These are phyloP conservation scores for Acropternis orthonyx DNA, from an alignment of 2,797 vertebrate species.

Conservation along the genomic window DNA sequence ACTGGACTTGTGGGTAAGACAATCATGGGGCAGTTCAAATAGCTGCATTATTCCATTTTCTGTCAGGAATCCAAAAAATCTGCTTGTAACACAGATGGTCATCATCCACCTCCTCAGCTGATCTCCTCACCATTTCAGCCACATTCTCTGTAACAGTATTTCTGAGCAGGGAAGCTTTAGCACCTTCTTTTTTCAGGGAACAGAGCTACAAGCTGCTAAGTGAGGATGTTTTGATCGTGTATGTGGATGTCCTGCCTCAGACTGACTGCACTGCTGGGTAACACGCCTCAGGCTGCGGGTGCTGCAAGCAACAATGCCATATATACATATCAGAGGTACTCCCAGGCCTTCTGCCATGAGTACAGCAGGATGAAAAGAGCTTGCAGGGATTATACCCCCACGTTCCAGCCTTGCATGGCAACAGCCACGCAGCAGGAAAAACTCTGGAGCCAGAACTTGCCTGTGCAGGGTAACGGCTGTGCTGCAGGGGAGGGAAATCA, in stretches of 20 bases:
- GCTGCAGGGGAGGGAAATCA: neutral
- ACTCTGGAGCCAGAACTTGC: neutral
- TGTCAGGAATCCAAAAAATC: conserved; percentile 24
- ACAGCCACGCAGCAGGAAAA: neutral
- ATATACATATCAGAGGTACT: neutral
- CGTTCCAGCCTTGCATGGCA: neutral
- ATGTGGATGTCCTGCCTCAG: neutral
- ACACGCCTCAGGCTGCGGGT: neutral
- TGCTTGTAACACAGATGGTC: conserved; percentile 31
- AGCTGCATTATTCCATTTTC: neutral
- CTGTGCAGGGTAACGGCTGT: neutral
- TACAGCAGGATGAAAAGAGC: neutral
- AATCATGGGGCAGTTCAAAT: neutral
- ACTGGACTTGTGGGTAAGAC: neutral
- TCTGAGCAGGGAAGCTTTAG: neutral
- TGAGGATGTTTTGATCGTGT: neutral
- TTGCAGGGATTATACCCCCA: neutral
- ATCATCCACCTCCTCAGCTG: neutral
- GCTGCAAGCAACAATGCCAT: neutral
- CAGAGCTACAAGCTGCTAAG: neutral
- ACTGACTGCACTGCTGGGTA: neutral
- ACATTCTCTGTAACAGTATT: neutral
- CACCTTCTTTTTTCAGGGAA: neutral
- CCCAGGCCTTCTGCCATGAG: neutral
- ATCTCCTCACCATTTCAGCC: neutral